These are phyloP conservation scores for Ciconia stormi DNA, from an alignment of 2,113 vertebrate genomes.

Conservation along the genomic window DNA sequence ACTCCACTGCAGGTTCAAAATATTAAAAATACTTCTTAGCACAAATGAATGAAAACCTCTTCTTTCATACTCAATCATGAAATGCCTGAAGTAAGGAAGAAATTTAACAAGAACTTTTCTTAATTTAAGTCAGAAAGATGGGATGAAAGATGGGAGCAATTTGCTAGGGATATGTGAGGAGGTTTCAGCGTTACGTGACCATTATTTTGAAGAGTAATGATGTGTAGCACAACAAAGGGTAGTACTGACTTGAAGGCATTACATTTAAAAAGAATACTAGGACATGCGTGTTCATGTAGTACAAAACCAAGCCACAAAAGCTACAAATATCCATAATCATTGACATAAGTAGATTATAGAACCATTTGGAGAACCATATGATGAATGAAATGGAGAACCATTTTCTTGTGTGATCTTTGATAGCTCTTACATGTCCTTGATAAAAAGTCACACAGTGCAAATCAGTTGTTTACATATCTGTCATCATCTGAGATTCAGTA, in stretches of 20 bases:
- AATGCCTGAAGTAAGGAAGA: neutral
- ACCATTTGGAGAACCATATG: neutral
- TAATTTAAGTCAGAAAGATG: neutral
- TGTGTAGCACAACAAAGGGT: neutral
- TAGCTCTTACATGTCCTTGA: neutral
- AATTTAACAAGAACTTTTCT: neutral
- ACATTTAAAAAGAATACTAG: neutral
- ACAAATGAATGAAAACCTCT: neutral
- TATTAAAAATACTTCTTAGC: neutral
- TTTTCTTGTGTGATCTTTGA: neutral
- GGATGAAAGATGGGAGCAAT: neutral
- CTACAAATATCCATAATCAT: neutral
- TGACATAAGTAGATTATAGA: neutral
- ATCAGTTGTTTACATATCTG: neutral
- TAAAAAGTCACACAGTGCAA: neutral
- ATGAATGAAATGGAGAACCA: neutral
- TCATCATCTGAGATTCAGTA: neutral
- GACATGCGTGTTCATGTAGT: neutral
- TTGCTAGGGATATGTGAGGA: neutral
- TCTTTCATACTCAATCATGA: neutral
- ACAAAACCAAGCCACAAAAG: neutral
- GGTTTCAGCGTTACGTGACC: neutral
- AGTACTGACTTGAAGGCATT: neutral
- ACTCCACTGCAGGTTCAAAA: neutral
- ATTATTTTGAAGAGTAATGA: neutral